phyloP scores from a whole-genome alignment of 2,888 invertebrate genomes.

The Trisateles emortualis region DNA sequence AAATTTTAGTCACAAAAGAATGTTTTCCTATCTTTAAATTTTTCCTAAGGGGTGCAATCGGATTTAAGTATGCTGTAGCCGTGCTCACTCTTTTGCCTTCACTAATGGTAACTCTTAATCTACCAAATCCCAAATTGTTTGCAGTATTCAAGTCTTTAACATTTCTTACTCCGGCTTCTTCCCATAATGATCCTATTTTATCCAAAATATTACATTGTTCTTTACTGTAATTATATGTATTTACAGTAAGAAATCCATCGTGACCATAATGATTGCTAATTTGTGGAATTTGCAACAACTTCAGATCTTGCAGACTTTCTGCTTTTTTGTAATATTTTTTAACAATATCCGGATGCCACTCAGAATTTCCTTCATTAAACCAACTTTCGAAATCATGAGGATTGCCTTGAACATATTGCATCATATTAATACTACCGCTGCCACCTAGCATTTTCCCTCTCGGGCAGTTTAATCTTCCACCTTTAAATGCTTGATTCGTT shows the following conservation, averaged over 20 bases:
- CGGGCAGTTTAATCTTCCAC: constrained; percentile 73
- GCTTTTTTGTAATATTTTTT: constrained; percentile 37
- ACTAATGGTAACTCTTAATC: constrained; percentile 5
- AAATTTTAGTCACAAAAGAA: too few relatives aligned
- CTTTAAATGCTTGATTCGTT: constrained; percentile 26
- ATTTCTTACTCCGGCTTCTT: constrained; percentile 29
- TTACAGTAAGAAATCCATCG: constrained; percentile 32
- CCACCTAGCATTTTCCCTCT: constrained; percentile 89
- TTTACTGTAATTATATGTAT: constrained; percentile 26
- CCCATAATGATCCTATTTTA: constrained; percentile 21
- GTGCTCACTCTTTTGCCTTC: constrained; percentile 27
- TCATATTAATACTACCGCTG: constrained; percentile 82
- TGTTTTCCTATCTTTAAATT: constrained; percentile 35
- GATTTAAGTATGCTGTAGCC: too few relatives aligned
- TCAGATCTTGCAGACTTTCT: constrained; percentile 32
- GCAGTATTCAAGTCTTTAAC: constrained; percentile 29
- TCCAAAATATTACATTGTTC: neutral
- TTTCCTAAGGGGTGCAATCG: constrained; percentile 14
- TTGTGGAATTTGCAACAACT: constrained; percentile 8
- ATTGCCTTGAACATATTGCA: constrained; percentile 84
- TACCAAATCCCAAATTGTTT: constrained; percentile 25
- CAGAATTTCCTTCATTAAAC: constrained; percentile 78
- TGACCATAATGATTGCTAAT: constrained; percentile 60
- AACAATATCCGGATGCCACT: too few relatives aligned
- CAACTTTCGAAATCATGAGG: constrained; percentile 81